These are phyloP conservation scores for Lonchura striata DNA, from an alignment of 2,113 vertebrate species.

Conservation along the genomic window DNA sequence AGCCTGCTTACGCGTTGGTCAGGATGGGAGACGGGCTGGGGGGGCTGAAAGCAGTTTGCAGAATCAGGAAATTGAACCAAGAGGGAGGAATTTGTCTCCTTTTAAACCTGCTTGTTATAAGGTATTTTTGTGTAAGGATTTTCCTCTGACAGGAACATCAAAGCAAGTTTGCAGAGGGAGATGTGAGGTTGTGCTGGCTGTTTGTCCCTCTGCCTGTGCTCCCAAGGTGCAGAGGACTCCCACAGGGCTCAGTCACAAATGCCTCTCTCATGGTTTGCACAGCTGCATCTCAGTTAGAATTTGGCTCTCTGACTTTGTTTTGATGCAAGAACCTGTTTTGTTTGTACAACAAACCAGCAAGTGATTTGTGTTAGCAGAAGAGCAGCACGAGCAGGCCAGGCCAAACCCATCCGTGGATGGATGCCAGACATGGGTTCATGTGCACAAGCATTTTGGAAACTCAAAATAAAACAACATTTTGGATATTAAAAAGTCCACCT, in stretches of 20 bases:
- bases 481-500: neutral
- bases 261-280: neutral
- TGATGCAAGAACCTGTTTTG: constrained; percentile 10
- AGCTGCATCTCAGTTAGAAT: constrained; percentile 19
- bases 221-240: neutral
- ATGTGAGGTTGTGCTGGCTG: neutral
- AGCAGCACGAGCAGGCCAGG: neutral
- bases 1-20: neutral
- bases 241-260: neutral
- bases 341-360: constrained; percentile 21
- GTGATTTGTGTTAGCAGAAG: neutral
- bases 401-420: neutral
- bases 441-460: neutral
- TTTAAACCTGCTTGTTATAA: neutral
- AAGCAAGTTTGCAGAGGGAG: neutral
- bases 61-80: neutral
- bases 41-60: neutral
- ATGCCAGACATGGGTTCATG: neutral
- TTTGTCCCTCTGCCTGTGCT: neutral
- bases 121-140: neutral
- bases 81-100: constrained; percentile 18
- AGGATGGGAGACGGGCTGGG: neutral
- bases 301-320: constrained; percentile 12
- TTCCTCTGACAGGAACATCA: constrained; percentile 1
- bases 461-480: neutral